These are phyloP conservation scores for Onthophagus sagittarius DNA, from an alignment of 2,888 invertebrate species.

Conservation along the genomic window DNA sequence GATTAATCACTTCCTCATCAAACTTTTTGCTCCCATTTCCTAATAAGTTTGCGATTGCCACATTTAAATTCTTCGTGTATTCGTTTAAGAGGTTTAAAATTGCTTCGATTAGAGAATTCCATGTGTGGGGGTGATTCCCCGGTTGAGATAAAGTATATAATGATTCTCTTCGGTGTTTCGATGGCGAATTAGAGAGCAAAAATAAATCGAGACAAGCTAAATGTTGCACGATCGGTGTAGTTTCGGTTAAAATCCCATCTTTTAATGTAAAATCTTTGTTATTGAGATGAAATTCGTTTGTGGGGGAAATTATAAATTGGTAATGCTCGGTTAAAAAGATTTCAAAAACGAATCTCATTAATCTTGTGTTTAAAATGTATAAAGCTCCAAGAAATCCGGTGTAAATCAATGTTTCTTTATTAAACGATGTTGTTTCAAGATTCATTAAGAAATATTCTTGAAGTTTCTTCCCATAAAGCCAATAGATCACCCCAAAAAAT, in stretches of 20 bases:
- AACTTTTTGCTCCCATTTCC: constrained; percentile 7
- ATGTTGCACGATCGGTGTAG: constrained; percentile 67
- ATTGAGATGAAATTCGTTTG: constrained; percentile 37
- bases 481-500: constrained; percentile 61
- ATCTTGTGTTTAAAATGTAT: constrained; percentile 66
- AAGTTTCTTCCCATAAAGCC: constrained; percentile 56
- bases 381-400: constrained; percentile 67
- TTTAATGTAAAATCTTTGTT: constrained; percentile 53
- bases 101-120: constrained; percentile 69
- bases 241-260: constrained; percentile 58
- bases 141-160: constrained; percentile 75
- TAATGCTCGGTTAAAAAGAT: constrained; percentile 68
- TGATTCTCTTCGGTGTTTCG: constrained; percentile 53
- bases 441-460: constrained; percentile 52
- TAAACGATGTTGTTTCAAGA: constrained; percentile 49
- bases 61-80: constrained; percentile 62
- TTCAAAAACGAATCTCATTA: constrained; percentile 67
- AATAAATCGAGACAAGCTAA: constrained; percentile 73
- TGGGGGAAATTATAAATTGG: constrained; percentile 57
- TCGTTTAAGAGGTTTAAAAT: constrained; percentile 61
- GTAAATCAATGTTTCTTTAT: constrained; percentile 54
- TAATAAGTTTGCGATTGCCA: constrained; percentile 16
- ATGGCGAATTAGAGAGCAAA: constrained; percentile 61
- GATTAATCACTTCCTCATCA: background rate
- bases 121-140: constrained; percentile 84